These are phyloP conservation scores for Neomonachus schauinslandi DNA, from an alignment of 2,113 vertebrate genomes.

Conservation along the genomic window DNA sequence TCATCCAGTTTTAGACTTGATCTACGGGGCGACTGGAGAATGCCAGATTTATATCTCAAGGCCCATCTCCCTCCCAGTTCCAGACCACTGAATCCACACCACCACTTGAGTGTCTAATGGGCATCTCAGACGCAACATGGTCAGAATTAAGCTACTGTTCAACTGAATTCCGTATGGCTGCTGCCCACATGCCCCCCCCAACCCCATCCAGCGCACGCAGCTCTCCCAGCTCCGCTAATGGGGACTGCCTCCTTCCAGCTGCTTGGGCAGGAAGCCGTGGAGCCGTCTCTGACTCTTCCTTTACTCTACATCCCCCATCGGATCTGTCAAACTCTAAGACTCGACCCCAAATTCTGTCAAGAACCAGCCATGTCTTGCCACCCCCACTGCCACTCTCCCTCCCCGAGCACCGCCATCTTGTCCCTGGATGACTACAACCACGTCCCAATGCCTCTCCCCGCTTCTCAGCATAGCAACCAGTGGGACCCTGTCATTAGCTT, in stretches of 20 bases:
- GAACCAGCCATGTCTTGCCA: background rate
- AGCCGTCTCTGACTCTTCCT: background rate
- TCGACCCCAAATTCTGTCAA: slow-evolving; percentile 67
- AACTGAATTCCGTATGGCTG: background rate
- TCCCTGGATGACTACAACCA: background rate
- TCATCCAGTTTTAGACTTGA: background rate
- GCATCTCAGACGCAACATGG: background rate
- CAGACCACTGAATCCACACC: background rate
- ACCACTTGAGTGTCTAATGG: background rate
- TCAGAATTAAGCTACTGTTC: background rate
- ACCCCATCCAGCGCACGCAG: fast-evolving
- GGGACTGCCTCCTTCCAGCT: background rate
- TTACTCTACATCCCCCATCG: background rate
- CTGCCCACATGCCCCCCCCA: background rate
- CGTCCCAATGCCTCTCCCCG: background rate
- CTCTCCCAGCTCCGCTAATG: background rate
- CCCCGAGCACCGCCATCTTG: background rate
- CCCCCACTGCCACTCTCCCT: background rate
- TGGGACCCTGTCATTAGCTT: background rate
- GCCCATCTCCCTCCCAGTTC: background rate
- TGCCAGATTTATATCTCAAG: background rate
- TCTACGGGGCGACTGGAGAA: background rate
- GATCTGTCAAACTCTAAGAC: background rate
- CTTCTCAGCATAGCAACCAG: background rate
- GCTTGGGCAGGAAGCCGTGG: background rate